Evolutionary conservation across 2,113 vertebrate species (phyloP), one percentile per base, ranked within the genome.

Genomic region (Nibea coibor): DNA sequence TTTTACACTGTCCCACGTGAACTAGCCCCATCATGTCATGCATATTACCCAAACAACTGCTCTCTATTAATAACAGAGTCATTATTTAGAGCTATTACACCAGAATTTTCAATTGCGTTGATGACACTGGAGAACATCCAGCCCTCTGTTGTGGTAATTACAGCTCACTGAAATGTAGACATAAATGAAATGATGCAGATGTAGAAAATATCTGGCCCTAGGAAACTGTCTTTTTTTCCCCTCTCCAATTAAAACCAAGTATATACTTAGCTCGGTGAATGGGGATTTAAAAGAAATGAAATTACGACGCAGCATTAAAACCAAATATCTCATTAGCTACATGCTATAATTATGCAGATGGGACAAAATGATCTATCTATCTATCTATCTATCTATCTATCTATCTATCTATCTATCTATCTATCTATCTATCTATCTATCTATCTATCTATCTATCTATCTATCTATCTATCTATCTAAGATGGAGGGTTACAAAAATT

Each of bases 161-260:
- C 62, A 85, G 85, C 81, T 90, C 85, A 85, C 57, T 84, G 68
- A 94, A 87, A 92, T 88, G 80, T 65, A 81, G 84, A 89, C 86
- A 78, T 84, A 84, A 88, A 89, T 87, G 68, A 91, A 91, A 83
- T 69, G 82, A 83, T 84, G 80, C 75, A 86, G 87, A 92, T 82
- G 80, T 83, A 70, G 71, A 88, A 88, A 87, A 90, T 84, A 79
- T 73, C 67, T 54, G 68, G 35, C 80, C 67, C 80, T 73, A 65
- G 87, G 76, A 88, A 87, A 80, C 26, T 4, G 7, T 17, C 64
- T 15, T 56, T 73, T 69, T 65, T n/a, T n/a, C n/a, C 47, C 45
- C 51, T 73, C 59, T 90, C 35, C 88, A 85, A 88, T 91, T 92
- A 91, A 85, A 90, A 82, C 75, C 66, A 69, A 88, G 72, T 68